Evolutionary conservation across 37 sponge, comb jelly and placozoan genomes (phyloP), one percentile per base, ranked within the genome.

Genomic region (Beroe forskalii): DNA sequence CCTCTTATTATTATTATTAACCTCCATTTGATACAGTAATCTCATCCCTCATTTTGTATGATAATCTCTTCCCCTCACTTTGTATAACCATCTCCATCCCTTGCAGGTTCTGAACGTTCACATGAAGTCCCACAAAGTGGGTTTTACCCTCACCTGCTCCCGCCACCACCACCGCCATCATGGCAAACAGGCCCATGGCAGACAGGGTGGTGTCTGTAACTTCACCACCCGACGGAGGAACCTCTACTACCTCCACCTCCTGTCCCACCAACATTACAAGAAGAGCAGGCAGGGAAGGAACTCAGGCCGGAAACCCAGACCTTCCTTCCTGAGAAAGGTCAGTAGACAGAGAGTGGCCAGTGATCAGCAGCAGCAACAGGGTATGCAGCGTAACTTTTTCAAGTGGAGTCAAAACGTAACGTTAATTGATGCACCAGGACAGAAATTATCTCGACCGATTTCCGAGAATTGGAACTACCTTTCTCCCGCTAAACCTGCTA

Each of bases 61-160:
- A n/a, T n/a, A n/a, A n/a, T n/a, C n/a, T n/a, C n/a, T n/a, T n/a
- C n/a, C n/a, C n/a, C n/a, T n/a, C n/a, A n/a, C n/a, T n/a, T n/a
- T n/a, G n/a, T n/a, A n/a, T n/a, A n/a, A n/a, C n/a, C n/a, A n/a
- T n/a, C n/a, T n/a, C n/a, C n/a, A n/a, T n/a, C n/a, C n/a, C 14
- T 80, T 80, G 40, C 86, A 80, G 86, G 86, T 80, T 44, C 40
- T 80, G 27, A 17, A 27, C 3, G 86, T 38, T 32, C 86, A 80
- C 86, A 80, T 80, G 86, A 41, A 44, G 30, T 80, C 55, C 8
- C 86, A 80, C 55, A 80, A 80, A 25, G 55, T 32, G 23, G 55
- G 20, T 40, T 27, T 80, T 22, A 80, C 86, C 3, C 42, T 33
- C 23, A 23, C 12, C 30, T 80, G 86, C 32, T 36, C 72, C 14